Conservation (phyloP, 2,113 vertebrate genomes). For the Lanius ludovicianus region DNA sequence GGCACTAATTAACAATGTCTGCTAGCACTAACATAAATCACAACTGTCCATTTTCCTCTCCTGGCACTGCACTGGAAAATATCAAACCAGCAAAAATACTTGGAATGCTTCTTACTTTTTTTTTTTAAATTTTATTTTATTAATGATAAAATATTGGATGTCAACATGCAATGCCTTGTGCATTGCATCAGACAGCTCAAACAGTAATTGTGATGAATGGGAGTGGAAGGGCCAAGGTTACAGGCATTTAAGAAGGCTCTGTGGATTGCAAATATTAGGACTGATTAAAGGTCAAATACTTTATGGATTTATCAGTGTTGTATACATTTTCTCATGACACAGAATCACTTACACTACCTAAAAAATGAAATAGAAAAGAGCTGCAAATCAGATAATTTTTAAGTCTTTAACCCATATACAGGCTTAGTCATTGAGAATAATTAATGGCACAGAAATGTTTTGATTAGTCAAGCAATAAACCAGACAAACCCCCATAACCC, state of each 20-base stretch:
- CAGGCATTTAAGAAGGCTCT: conserved; percentile 73
- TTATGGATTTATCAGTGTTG: conserved; percentile 77
- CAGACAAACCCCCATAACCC: background rate
- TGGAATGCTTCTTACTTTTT: conserved; percentile 70
- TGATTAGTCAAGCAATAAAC: conserved; percentile 43
- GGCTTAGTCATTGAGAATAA: background rate
- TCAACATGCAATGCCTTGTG: conserved; percentile 66
- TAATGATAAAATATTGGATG: conserved; percentile 82
- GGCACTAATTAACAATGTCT: conserved; percentile 62
- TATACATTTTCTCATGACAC: conserved; percentile 68
- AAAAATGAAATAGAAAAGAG: conserved; percentile 34
- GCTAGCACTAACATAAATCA: conserved; percentile 69
- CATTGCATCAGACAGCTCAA: conserved; percentile 73
- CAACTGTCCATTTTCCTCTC: conserved; percentile 36
- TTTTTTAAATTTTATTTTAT: conserved; percentile 47
- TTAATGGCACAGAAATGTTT: conserved; percentile 52
- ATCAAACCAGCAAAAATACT: conserved; percentile 72
- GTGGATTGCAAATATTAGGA: conserved; percentile 77
- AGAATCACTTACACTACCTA: conserved; percentile 49
- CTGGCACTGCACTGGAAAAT: conserved; percentile 69
- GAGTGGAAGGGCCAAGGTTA: conserved; percentile 67
- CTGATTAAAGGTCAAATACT: conserved; percentile 83
- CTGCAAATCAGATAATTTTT: conserved; percentile 51
- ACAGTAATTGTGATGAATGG: conserved; percentile 81
- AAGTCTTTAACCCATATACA: conserved; percentile 1